A percentile compares a stretch with the other conserved stretches of the same genome.
These are phyloP conservation scores for rat (Rattus norvegicus) DNA, from an alignment of 2,113 vertebrate genomes.

Conservation along the genomic window DNA sequence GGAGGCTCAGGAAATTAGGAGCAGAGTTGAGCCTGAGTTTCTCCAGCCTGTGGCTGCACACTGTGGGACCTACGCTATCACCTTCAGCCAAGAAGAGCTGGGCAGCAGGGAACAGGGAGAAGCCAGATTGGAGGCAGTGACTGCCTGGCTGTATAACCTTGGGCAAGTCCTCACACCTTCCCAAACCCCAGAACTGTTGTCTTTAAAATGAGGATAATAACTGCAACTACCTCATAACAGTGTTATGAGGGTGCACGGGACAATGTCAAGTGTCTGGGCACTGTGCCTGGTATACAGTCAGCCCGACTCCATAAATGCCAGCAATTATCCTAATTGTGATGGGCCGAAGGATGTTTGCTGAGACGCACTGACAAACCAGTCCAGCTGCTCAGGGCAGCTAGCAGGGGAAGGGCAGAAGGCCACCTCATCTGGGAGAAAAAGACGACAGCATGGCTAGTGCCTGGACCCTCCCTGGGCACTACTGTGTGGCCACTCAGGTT, in stretches of 20 bases:
- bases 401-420: neutral
- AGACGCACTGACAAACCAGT: slow-evolving; percentile 9
- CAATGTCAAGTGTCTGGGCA: neutral
- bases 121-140: neutral
- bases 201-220: slow-evolving; percentile 49
- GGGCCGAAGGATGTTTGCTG: slow-evolving; percentile 39
- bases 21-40: neutral
- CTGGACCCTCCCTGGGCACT: neutral
- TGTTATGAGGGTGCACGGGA: slow-evolving; percentile 47
- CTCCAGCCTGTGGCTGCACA: neutral
- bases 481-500: neutral
- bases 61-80: accelerated
- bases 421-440: slow-evolving; percentile 9
- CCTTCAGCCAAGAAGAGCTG: neutral
- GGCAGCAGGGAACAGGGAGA: neutral
- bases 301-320: neutral
- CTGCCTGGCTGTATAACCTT: neutral
- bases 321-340: slow-evolving; percentile 65
- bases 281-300: neutral
- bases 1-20: neutral
- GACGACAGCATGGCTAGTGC: neutral
- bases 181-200: neutral
- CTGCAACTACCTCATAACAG: slow-evolving; percentile 33
- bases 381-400: neutral
- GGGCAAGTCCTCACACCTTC: neutral